A percentile compares a stretch with the other conserved stretches of the same genome.
These are phyloP conservation scores for Dipus sagitta DNA, from an alignment of 2,797 vertebrate species.

Conservation along the genomic window DNA sequence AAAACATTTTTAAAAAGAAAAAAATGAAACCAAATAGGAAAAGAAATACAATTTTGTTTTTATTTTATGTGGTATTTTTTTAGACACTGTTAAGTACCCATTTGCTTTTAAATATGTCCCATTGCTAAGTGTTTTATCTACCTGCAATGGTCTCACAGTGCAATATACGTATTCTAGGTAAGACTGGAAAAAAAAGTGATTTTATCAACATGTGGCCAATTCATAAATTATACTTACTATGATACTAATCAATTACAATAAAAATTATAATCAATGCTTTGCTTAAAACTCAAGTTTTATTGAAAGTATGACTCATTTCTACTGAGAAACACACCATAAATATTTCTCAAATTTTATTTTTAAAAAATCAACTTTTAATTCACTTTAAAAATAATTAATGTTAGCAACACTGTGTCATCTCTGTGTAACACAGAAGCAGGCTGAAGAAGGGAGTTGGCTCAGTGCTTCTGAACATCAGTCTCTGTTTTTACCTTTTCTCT, in stretches of 20 bases:
- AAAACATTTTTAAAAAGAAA: no score
- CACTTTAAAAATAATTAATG: not conserved
- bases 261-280: not conserved
- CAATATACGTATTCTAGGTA: not conserved
- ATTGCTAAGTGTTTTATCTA: not conserved
- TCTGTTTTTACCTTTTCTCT: not conserved
- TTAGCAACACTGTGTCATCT: not conserved
- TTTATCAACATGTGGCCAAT: not conserved
- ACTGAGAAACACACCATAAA: not conserved
- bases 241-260: constrained; percentile 5
- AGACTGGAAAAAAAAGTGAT: not conserved
- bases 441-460: not conserved
- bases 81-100: not conserved
- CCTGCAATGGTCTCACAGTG: not conserved
- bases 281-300: not conserved
- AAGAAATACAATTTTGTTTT: constrained; percentile 35
- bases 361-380: not conserved
- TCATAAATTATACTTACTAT: not conserved
- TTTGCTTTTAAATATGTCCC: not conserved
- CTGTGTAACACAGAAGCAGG: not conserved
- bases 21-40: not conserved
- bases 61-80: not conserved
- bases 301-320: not conserved
- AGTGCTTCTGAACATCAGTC: not conserved
- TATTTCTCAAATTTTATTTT: not conserved